Conservation (phyloP, 2,797 vertebrate species). For the Hephaestus fuliginosus region DNA sequence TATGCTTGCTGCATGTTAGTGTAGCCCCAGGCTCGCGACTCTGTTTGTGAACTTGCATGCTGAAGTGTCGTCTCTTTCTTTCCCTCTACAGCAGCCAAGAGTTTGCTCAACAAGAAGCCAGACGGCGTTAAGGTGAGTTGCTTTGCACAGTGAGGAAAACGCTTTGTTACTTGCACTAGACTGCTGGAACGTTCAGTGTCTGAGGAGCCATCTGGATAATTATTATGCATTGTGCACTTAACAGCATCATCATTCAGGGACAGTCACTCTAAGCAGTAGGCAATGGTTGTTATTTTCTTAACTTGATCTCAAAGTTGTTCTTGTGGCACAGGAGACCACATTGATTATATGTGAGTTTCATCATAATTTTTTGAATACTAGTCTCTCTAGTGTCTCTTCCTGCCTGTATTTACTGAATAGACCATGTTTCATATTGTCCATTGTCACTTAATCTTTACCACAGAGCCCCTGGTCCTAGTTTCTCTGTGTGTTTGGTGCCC, state of each 20-base stretch:
- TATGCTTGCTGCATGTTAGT: slow-evolving; percentile 80
- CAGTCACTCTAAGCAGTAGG: slow-evolving; percentile 57
- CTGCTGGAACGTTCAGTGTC: slow-evolving; percentile 55
- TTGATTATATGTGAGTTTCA: neutral
- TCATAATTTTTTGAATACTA: slow-evolving; percentile 12
- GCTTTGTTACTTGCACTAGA: slow-evolving; percentile 64
- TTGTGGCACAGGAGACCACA: slow-evolving; percentile 21
- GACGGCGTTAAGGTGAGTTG: slow-evolving; percentile 96
- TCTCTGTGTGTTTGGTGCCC: slow-evolving; percentile 33
- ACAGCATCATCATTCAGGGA: slow-evolving; percentile 74
- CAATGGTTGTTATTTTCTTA: slow-evolving; percentile 41
- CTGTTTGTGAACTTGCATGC: slow-evolving; percentile 29
- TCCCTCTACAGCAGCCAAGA: slow-evolving; percentile 94
- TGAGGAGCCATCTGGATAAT: slow-evolving; percentile 55
- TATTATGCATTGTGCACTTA: slow-evolving; percentile 67
- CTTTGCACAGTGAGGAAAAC: slow-evolving; percentile 40
- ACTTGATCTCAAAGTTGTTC: slow-evolving; percentile 26
- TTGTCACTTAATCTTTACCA: slow-evolving; percentile 17
- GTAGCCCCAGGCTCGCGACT: slow-evolving; percentile 40
- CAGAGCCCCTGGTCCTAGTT: slow-evolving; percentile 19
- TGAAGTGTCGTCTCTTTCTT: slow-evolving; percentile 61
- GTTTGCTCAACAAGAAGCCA: slow-evolving; percentile 95
- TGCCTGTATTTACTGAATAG: slow-evolving; percentile 33
- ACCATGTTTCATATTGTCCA: slow-evolving; percentile 26
- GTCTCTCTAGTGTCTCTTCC: slow-evolving; percentile 32